Evolutionary conservation across 2,113 vertebrate species (phyloP), one percentile per base, ranked within the genome.

Genomic region (Xenopus laevis): DNA sequence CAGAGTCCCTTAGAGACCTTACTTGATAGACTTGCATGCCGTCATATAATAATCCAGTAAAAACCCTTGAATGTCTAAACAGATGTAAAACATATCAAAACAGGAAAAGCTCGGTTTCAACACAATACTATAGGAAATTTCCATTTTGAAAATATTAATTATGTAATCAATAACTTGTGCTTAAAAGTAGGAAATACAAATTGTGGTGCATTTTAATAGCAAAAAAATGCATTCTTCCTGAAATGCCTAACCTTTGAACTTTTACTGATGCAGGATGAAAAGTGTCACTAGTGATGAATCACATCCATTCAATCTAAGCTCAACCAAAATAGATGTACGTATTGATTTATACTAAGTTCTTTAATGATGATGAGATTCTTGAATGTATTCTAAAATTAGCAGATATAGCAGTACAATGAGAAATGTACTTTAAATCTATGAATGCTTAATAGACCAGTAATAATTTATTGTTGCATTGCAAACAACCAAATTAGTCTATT

Each of bases 211-310:
- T 27, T 20, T 20, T 21, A 23, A 23, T 61, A 4, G 59, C 23
- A 21, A 40, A 40, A 64, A 27, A 6, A 27, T 27, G 7, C 66
- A 66, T 66, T 63, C 64, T 57, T 66, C 30, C 53, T 72, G 62
- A 72, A 65, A 65, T 59, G 52, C 40, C 66, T 57, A 76, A 59
- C 73, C 66, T 76, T 63, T 76, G 58, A 76, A 76, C 65, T 61
- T 76, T 69, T 23, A 50, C 23, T 30, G 45, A 46, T 65, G 63
- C 10, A 20, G 63, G 16, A 3, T n/a, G 16, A 33, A 16, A 65
- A 46, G 45, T 53, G 65, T 76, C 73, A 62, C 73, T 40, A 65
- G 17, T 74, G 65, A 61, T 23, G 47, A 63, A 69, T 21, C 44
- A 46, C 47, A 62, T 69, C 58, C 73, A 76, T 69, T 63, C 68